These are phyloP conservation scores for Gymnorhina tibicen DNA, from an alignment of 2,113 vertebrate species.

Conservation along the genomic window DNA sequence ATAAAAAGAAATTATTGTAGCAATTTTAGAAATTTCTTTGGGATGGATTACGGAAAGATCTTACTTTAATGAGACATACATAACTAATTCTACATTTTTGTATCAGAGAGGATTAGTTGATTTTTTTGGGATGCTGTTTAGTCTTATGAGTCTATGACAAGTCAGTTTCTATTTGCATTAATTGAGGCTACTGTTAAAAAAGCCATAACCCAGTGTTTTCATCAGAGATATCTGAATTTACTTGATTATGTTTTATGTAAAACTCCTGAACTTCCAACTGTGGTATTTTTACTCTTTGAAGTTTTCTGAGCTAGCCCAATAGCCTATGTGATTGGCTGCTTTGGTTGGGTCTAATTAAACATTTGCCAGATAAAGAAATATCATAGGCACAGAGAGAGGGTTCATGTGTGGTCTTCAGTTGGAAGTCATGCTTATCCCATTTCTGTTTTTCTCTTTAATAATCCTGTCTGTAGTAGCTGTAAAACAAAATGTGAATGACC, in stretches of 20 bases:
- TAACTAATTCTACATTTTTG: not conserved
- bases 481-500: not conserved
- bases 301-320: not conserved
- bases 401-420: not conserved
- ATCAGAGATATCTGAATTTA: slow-evolving; percentile 16
- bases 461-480: not conserved
- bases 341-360: not conserved
- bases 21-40: not conserved
- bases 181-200: not conserved
- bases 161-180: not conserved
- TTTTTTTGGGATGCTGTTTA: not conserved
- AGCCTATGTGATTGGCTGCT: not conserved
- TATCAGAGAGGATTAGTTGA: not conserved
- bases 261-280: not conserved
- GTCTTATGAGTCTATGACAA: not conserved
- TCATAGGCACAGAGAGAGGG: not conserved
- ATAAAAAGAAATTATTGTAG: not conserved
- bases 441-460: not conserved
- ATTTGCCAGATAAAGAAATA: not conserved
- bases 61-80: not conserved
- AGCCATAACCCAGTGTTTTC: not conserved
- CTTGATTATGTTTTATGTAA: not conserved
- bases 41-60: fast-evolving
- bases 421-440: not conserved
- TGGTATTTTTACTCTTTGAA: not conserved